phyloP scores from a whole-genome alignment of 2,797 vertebrate genomes.

The Lutjanus campechanus region DNA sequence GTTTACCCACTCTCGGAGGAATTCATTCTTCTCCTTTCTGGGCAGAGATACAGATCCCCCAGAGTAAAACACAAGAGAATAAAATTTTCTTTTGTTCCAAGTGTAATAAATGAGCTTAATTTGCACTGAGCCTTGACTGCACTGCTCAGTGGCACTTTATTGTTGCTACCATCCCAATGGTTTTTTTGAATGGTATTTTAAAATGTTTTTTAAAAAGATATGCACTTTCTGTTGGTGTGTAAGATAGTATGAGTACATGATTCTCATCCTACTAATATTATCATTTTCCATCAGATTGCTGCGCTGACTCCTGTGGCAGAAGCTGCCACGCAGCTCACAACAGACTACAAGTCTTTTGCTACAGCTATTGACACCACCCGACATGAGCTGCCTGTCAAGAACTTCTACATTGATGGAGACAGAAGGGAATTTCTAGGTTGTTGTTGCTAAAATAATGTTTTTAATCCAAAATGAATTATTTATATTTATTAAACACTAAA shows the following conservation, averaged over 20 bases:
- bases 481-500: neutral
- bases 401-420: conserved; percentile 86
- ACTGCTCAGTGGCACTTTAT: too few relatives aligned
- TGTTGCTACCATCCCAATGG: too few relatives aligned
- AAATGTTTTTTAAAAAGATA: neutral
- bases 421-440: conserved; percentile 86
- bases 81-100: too few relatives aligned
- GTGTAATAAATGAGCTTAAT: too few relatives aligned
- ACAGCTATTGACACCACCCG: conserved; percentile 87
- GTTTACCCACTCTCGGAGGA: too few relatives aligned
- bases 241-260: neutral
- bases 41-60: too few relatives aligned
- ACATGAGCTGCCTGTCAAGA: conserved; percentile 88
- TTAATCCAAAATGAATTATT: neutral
- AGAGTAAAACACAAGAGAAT: too few relatives aligned
- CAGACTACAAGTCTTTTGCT: conserved; percentile 89
- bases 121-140: too few relatives aligned
- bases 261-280: neutral
- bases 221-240: neutral
- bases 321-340: conserved; percentile 79
- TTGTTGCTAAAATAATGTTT: neutral
- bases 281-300: conserved; percentile 80
- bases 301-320: conserved; percentile 82
- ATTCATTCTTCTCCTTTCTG: too few relatives aligned
- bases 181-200: neutral